Evolutionary conservation across 1,140 invertebrate species (phyloP), one percentile per base, ranked within the genome.

Genomic region (Charaxes varanes): DNA sequence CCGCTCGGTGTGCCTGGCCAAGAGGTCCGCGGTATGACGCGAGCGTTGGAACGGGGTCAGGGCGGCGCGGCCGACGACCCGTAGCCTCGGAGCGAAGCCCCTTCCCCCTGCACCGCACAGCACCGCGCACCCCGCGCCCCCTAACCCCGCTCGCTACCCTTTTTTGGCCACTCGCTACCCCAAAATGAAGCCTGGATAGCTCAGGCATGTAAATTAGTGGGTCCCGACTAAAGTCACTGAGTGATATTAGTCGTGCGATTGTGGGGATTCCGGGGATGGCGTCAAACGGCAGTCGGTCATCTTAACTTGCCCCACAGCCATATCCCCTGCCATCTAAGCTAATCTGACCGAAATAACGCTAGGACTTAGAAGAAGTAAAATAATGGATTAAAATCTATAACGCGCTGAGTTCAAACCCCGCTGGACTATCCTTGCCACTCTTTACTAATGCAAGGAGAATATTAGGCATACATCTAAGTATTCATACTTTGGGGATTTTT

Each of bases 51-150:
- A 79, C 76, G 73, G 59, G 78, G 78, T 79, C 78, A 82, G 78
- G 78, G 78, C 74, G 71, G 65, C 71, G 74, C 72, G 78, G 71
- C 32, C 78, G 69, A 70, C 69, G 74, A 82, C 78, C 74, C 55
- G 69, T 61, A 65, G 62, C 62, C 68, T 63, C 62, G 59, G n/a
- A n/a, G n/a, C n/a, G n/a, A n/a, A n/a, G n/a, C n/a, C 27, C 11
- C 19, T 27, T 27, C 18, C 26, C 19, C 27, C 18, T 19, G 19
- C 27, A 1, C n/a, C 15, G 3, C 40, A 11, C 23, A 17, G 22
- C 19, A 3, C 3, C 40, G 10, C 26, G 14, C 8, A 27, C 18
- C 37, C 10, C 19, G 4, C 15, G 13, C 17, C 46, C 43, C 32
- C 15, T 15, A 38, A 33, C 30, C 42, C 41, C 22, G 17, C n/a